These are phyloP conservation scores for Eretmochelys imbricata DNA, from an alignment of 2,113 vertebrate species.

Conservation along the genomic window DNA sequence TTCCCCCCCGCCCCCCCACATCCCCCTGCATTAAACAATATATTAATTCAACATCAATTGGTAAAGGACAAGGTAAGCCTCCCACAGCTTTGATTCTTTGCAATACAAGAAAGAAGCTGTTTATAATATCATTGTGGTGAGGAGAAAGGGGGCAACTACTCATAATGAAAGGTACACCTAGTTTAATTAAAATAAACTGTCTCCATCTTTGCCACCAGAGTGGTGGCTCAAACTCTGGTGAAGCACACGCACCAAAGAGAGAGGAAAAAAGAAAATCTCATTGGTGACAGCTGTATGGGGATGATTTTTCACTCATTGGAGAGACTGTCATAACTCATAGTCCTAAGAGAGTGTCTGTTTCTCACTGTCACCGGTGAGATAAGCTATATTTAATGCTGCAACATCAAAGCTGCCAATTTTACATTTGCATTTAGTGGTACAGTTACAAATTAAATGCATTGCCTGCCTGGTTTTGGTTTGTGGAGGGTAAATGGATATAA, in stretches of 20 bases:
- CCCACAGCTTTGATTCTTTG: not conserved
- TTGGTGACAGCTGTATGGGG: slow-evolving; percentile 53
- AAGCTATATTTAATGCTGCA: slow-evolving; percentile 63
- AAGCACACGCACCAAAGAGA: not conserved
- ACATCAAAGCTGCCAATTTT: slow-evolving; percentile 68
- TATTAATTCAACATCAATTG: not conserved
- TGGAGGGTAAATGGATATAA: slow-evolving; percentile 42
- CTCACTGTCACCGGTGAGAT: slow-evolving; percentile 74
- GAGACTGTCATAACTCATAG: slow-evolving; percentile 70
- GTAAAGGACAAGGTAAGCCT: not conserved
- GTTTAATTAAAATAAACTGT: not conserved
- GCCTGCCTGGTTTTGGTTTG: slow-evolving; percentile 34
- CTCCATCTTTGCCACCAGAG: not conserved
- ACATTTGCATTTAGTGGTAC: slow-evolving; percentile 56
- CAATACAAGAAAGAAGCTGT: not conserved
- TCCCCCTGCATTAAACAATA: not conserved
- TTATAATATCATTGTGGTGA: not conserved
- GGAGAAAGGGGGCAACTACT: not conserved
- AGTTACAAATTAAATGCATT: slow-evolving; percentile 43
- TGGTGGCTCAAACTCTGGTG: not conserved
- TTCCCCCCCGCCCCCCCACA: not conserved
- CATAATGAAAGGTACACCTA: not conserved
- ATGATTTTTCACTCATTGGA: slow-evolving; percentile 67
- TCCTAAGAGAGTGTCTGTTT: slow-evolving; percentile 75
- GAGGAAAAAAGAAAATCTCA: slow-evolving; percentile 20